Percentiles rank a stretch among this genome's conserved stretches.
These are phyloP conservation scores for Plagodis dolabraria DNA, from an alignment of 2,888 invertebrate species.

Conservation along the genomic window DNA sequence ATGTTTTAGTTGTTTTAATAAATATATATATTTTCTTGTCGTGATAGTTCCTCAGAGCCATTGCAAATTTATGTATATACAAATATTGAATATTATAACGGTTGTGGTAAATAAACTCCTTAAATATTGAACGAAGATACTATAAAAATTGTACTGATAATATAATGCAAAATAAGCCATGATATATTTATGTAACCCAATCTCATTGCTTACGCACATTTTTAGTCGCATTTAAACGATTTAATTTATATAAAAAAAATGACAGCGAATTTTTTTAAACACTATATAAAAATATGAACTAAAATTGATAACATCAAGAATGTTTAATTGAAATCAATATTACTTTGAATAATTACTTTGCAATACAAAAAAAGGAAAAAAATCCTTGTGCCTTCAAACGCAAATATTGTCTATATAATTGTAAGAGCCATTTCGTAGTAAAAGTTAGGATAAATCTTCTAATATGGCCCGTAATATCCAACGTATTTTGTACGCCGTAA, in stretches of 20 bases:
- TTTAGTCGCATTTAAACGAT: constrained; percentile 48
- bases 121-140: constrained; percentile 17
- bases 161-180: constrained; percentile 22
- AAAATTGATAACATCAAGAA: too few species aligned
- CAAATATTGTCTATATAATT: constrained; percentile 11
- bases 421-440: constrained; percentile 15
- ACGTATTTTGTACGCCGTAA: constrained; percentile 4
- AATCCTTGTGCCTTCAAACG: constrained; percentile 25
- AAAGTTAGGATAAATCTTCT: constrained; percentile 8
- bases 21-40: constrained; percentile 9
- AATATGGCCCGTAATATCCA: constrained; percentile 4
- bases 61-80: not conserved
- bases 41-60: constrained; percentile 26
- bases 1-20: constrained; percentile 18
- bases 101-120: constrained; percentile 31
- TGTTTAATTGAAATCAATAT: not conserved
- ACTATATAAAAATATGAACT: not conserved
- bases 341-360: constrained; percentile 8
- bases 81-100: constrained; percentile 13
- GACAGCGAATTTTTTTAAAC: constrained; percentile 16
- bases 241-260: constrained; percentile 20
- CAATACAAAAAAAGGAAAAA: constrained; percentile 17
- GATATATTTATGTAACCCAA: constrained; percentile 20
- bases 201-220: constrained; percentile 52
- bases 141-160: constrained; percentile 34